Evolutionary conservation across 1,140 invertebrate genomes (phyloP).

Genomic region (Lasioglossum baleicum): DNA sequence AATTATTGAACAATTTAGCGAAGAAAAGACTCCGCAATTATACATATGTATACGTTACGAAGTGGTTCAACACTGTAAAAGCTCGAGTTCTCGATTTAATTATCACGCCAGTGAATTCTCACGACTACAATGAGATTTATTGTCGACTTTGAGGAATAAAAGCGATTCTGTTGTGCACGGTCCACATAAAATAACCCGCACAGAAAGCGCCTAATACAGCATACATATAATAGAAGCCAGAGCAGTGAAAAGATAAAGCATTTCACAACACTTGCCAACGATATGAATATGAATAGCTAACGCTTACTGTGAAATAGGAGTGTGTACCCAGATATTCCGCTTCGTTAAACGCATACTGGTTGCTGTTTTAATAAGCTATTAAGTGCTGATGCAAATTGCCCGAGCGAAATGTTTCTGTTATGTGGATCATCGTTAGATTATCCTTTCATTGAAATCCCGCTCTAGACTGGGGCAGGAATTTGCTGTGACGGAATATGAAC

Average conservation of each 20-base stretch:
- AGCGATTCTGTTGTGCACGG: background rate
- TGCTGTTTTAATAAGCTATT: constrained; percentile 23
- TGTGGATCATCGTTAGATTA: background rate
- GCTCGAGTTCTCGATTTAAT: background rate
- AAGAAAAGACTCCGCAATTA: background rate
- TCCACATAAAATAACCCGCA: constrained; percentile 2
- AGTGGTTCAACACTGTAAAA: background rate
- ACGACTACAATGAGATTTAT: background rate
- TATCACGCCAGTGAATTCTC: background rate
- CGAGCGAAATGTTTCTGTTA: background rate
- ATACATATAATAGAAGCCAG: background rate
- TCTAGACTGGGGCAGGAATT: background rate
- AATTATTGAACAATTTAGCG: no score
- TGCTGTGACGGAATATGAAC: background rate
- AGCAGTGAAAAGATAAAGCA: background rate
- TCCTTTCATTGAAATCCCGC: background rate
- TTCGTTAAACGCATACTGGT: background rate
- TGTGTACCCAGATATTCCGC: constrained; percentile 5
- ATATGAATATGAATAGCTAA: constrained; percentile 22
- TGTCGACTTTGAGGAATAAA: background rate
- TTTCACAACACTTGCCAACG: constrained; percentile 10
- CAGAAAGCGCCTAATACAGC: background rate
- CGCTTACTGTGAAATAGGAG: background rate
- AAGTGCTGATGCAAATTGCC: background rate
- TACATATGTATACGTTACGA: background rate